Evolutionary conservation across 2,888 invertebrate species (phyloP), one percentile per base, ranked within the genome.

Genomic region (Orthosia gothica): DNA sequence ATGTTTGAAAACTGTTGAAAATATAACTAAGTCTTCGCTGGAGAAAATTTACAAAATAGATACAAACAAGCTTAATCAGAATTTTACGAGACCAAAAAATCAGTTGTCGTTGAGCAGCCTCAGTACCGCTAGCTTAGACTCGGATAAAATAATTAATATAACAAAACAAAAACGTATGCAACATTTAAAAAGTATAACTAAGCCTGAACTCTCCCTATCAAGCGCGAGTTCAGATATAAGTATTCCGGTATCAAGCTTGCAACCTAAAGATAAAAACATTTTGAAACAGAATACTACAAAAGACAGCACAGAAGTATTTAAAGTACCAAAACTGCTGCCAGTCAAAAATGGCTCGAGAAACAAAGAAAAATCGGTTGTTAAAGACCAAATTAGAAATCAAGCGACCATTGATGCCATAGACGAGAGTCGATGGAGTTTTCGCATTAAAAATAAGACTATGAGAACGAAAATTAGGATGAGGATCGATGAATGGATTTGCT

Each of bases 401-500:
- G 45, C 15, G 23, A 66, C 13, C 49, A 73, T 58, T 20, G 59
- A 61, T 20, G 32, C 45, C 1, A n/a, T 88, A 9, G 86, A 90
- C 4, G 76, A 78, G 12, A 70, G 70, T 61, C 57, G 91, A 12
- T 89, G 76, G 50, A 85, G 61, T 16, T 94, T 89, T 80, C 15
- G 54, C 49, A 84, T 91, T 0, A 91, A 87, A 52, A 85, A 65
- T 86, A 74, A 81, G 50, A 47, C 59, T 3, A 85, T 90, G 71
- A 86, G 87, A 15, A 23, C 85, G 1, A 90, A 85, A 65, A 76
- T 94, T 4, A 82, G 50, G 45, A 67, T 63, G 0, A 89, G 92
- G 63, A 87, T 90, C 5, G 92, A 93, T 0, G 95, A 95, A 79
- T 92, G 88, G 82, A 65, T 91, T 0, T 95, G 94, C 72, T 81